Evolutionary conservation across 2,797 vertebrate species (phyloP).

Genomic region (Chelon labrosus): DNA sequence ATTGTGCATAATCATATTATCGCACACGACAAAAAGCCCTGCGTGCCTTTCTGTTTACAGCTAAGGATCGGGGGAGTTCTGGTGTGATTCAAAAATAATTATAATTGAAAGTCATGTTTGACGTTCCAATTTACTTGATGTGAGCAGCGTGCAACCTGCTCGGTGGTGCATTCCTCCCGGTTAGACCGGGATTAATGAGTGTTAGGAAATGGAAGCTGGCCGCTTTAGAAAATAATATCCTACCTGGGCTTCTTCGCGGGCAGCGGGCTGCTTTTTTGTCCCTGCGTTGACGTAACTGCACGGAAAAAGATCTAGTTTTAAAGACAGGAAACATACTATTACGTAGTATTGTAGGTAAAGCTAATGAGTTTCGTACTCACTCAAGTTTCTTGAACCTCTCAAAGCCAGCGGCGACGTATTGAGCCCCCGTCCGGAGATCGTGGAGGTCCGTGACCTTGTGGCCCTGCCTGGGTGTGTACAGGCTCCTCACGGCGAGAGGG

Average conservation of each 20-base stretch:
- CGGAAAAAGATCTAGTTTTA: not conserved
- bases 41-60: not conserved
- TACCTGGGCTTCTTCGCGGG: slow-evolving; percentile 79
- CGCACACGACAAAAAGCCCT: not conserved
- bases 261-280: slow-evolving; percentile 67
- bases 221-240: slow-evolving; percentile 47
- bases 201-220: slow-evolving; percentile 38
- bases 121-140: not conserved
- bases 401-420: slow-evolving; percentile 92
- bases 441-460: slow-evolving; percentile 83
- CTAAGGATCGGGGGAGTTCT: not conserved
- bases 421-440: slow-evolving; percentile 86
- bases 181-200: slow-evolving; percentile 74
- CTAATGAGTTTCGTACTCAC: slow-evolving; percentile 83
- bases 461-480: slow-evolving; percentile 88
- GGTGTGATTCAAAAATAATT: not conserved
- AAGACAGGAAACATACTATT: not conserved
- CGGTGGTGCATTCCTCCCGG: slow-evolving; percentile 57
- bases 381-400: slow-evolving; percentile 90
- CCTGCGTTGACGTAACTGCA: slow-evolving; percentile 83
- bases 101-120: too few relatives aligned
- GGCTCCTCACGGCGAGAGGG: slow-evolving; percentile 86
- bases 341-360: not conserved
- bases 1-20: not conserved
- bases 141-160: slow-evolving; percentile 9